Evolutionary conservation across 1,140 invertebrate genomes (phyloP).

Genomic region (Diploscapter pachys): DNA sequence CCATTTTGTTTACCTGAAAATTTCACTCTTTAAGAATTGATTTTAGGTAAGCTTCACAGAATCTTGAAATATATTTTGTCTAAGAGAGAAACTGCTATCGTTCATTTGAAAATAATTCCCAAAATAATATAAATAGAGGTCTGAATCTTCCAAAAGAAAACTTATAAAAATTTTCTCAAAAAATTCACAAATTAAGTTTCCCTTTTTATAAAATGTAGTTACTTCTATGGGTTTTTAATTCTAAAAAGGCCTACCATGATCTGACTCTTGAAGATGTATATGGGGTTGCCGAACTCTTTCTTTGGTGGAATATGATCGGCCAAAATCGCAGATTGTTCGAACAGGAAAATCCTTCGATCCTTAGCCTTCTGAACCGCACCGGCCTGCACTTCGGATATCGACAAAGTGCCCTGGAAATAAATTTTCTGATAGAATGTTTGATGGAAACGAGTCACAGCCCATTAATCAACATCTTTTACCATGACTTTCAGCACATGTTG

Average conservation of each 20-base stretch:
- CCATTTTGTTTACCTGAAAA: slow-evolving; percentile 57
- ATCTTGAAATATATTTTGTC: not conserved
- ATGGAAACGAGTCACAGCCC: too few relatives aligned
- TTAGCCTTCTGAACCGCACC: slow-evolving; percentile 68
- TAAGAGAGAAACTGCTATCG: slow-evolving; percentile 6
- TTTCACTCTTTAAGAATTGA: not conserved
- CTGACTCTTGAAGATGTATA: slow-evolving; percentile 92
- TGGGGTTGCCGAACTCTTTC: slow-evolving; percentile 87
- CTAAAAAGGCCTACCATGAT: slow-evolving; percentile 74
- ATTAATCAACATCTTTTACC: too few relatives aligned
- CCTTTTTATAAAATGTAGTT: not conserved
- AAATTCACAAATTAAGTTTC: too few relatives aligned
- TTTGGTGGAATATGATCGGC: slow-evolving; percentile 66
- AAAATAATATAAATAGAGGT: too few relatives aligned
- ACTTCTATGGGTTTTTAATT: slow-evolving; percentile 15
- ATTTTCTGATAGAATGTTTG: too few relatives aligned
- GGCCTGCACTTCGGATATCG: slow-evolving; percentile 68
- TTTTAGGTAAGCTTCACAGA: not conserved
- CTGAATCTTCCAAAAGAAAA: too few relatives aligned
- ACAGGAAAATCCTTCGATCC: slow-evolving; percentile 92
- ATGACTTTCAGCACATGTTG: too few relatives aligned
- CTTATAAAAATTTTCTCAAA: too few relatives aligned
- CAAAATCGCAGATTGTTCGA: slow-evolving; percentile 75
- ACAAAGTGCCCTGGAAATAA: slow-evolving; percentile 69
- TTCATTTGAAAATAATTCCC: too few relatives aligned